Conservation (phyloP, 2,888 invertebrate genomes). For the Oscheius sp. region DNA sequence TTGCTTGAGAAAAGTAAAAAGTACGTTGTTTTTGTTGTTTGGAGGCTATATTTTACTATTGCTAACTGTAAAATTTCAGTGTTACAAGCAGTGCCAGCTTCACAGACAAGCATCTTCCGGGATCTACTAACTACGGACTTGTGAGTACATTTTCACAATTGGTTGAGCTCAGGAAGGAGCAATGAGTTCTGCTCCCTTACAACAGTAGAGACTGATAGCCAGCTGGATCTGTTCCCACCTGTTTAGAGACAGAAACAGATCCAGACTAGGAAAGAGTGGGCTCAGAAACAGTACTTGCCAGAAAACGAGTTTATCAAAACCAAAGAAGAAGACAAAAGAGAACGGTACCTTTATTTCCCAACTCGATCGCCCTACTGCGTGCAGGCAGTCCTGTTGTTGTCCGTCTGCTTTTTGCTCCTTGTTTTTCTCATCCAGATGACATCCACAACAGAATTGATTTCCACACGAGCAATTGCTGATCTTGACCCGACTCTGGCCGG, state of each 20-base stretch:
- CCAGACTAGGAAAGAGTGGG: not conserved
- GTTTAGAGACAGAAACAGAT: no score
- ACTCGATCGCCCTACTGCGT: no score
- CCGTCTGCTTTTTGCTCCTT: no score
- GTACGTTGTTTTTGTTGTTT: not conserved
- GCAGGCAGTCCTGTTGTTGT: no score
- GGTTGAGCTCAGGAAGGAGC: not conserved
- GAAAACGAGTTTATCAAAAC: not conserved
- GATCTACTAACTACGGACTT: not conserved
- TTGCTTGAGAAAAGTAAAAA: not conserved
- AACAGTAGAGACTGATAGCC: not conserved
- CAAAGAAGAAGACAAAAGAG: not conserved
- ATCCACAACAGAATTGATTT: no score
- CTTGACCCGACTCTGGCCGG: no score
- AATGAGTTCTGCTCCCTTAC: not conserved
- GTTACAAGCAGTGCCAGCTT: not conserved
- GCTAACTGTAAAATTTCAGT: not conserved
- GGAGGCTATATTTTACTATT: no score
- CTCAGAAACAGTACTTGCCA: not conserved
- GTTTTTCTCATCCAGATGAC: no score
- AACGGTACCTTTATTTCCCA: no score
- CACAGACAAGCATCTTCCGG: not conserved
- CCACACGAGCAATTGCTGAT: no score
- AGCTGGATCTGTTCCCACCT: not conserved
- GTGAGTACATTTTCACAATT: not conserved